Evolutionary conservation across 2,888 invertebrate genomes (phyloP), one percentile per base, ranked within the genome.

Genomic region (Frankliniella fusca): DNA sequence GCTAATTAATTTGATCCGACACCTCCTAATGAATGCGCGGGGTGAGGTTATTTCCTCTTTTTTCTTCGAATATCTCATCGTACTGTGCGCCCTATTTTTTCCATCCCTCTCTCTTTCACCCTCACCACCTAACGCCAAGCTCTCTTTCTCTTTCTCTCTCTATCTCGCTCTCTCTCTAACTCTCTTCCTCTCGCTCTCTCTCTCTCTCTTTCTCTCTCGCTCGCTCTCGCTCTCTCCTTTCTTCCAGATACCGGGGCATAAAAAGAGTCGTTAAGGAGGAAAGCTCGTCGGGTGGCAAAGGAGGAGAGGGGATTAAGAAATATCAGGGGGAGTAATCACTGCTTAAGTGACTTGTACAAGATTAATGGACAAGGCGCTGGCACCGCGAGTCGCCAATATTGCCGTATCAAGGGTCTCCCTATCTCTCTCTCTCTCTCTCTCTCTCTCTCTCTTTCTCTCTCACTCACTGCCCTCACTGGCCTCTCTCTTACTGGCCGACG

Each of bases 1-100:
- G 70, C 70, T 76, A 76, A 76, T 76, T 76, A 76, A 76, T 76
- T 76, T 76, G 70, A 76, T 76, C 70, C 70, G 70, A 76, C 70
- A 76, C 70, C 70, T 76, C 70, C 70, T 76, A 76, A 76, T 76
- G 70, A 76, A 76, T 76, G 70, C 70, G 70, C 27, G 27, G 70
- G 70, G 70, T 76, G 61, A 61, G 61, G 61, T 61, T 61, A 76
- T 76, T 23, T 38, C 38, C 38, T 38, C 38, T 5, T 38, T 38
- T 38, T 38, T 27, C 27, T 76, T 76, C 7, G 70, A 76, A 76
- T 76, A 61, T 61, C 61, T 61, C n/a, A 61, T 15, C 11, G 18
- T 61, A 38, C 38, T 38, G 38, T 38, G 38, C 38, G 54, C 54
- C 54, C 27, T 12, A 3, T 76, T 27, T 27, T 76, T 76, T 23